Percentiles rank a stretch among this genome's conserved stretches.
phyloP scores from a whole-genome alignment of 1,140 invertebrate genomes.

The Chionoecetes opilio region DNA sequence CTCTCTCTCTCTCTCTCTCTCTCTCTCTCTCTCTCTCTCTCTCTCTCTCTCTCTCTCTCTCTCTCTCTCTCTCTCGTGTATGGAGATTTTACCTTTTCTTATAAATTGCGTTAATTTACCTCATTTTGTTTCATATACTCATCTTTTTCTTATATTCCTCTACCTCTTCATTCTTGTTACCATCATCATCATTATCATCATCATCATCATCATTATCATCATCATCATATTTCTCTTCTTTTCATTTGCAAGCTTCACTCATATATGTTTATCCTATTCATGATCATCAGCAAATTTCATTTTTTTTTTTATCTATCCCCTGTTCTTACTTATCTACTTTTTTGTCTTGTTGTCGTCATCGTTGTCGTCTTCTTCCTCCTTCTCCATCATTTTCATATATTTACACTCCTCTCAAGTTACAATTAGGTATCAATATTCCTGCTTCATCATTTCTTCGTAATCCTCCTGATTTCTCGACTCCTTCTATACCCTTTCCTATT shows the following conservation, averaged over 20 bases:
- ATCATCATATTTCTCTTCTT: too few relatives aligned
- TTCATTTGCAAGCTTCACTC: background rate
- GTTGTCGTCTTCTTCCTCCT: background rate
- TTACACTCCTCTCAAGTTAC: too few relatives aligned
- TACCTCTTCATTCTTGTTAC: background rate
- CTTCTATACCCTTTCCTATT: background rate
- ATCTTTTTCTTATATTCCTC: background rate
- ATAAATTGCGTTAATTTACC: background rate
- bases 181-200: background rate
- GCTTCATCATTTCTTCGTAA: background rate
- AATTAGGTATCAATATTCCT: background rate
- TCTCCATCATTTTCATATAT: background rate
- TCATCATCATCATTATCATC: background rate
- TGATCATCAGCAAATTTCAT: background rate
- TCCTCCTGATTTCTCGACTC: background rate
- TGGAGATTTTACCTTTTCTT: background rate
- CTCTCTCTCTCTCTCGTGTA: background rate
- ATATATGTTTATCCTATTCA: background rate
- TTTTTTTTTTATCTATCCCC: background rate
- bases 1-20: too few relatives aligned
- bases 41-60: slow-evolving; percentile 19
- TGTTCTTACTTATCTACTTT: background rate
- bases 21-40: background rate
- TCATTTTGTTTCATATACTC: background rate
- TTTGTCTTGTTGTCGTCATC: background rate